Percentiles rank a stretch among this genome's conserved stretches.
phyloP scores from a whole-genome alignment of 1,140 invertebrate species.

The Eumeta japonica region DNA sequence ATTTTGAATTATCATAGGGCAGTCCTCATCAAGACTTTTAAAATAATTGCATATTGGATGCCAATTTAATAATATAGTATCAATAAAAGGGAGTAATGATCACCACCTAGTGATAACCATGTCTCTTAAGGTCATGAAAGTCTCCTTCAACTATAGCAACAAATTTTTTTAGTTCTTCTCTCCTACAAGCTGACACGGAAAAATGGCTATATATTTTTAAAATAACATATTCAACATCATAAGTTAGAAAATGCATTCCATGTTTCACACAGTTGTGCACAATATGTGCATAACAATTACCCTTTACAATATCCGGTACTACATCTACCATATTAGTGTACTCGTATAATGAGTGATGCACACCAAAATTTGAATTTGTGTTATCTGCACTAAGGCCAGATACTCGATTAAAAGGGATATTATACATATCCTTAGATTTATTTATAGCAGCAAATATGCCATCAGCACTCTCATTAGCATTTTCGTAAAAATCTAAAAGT shows the following conservation, averaged over 20 bases:
- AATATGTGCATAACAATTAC: no score
- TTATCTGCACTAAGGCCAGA: conserved; percentile 4
- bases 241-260: conserved; percentile 8
- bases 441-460: conserved; percentile 13
- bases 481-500: conserved; percentile 4
- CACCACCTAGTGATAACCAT: conserved; percentile 7
- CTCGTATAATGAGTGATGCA: conserved; percentile 6
- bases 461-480: conserved; percentile 7
- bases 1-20: conserved; percentile 2
- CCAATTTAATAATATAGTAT: conserved; percentile 13
- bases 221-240: conserved; percentile 12
- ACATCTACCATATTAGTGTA: conserved; percentile 6
- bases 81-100: conserved; percentile 9
- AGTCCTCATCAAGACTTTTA: conserved; percentile 4
- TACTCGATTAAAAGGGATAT: conserved; percentile 5
- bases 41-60: conserved; percentile 10
- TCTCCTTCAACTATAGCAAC: conserved; percentile 8
- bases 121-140: conserved; percentile 8
- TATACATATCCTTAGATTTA: conserved; percentile 10
- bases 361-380: no score
- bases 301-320: conserved; percentile 4
- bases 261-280: no score
- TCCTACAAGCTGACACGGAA: conserved; percentile 9
- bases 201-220: conserved; percentile 10
- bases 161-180: conserved; percentile 14